phyloP scores from a whole-genome alignment of 2,113 vertebrate genomes.

The Lophochroa leadbeateri region DNA sequence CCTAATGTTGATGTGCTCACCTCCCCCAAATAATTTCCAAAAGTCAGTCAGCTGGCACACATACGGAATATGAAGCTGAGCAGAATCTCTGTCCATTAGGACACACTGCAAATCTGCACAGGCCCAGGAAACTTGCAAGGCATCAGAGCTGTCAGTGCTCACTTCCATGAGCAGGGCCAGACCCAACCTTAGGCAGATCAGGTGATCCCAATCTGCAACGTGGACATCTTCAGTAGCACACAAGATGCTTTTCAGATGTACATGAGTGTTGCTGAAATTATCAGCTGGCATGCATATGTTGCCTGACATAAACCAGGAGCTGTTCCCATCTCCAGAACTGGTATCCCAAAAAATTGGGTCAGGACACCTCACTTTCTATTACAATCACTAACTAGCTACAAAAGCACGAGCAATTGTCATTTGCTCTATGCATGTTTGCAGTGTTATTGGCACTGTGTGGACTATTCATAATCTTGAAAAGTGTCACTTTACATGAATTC shows the following conservation, averaged over 20 bases:
- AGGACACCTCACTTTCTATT: neutral
- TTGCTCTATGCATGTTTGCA: neutral
- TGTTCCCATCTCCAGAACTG: neutral
- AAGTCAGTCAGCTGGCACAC: neutral
- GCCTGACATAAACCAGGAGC: neutral
- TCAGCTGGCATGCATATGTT: neutral
- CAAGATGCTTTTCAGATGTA: neutral
- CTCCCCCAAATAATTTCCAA: neutral
- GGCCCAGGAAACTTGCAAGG: neutral
- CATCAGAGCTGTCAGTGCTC: neutral
- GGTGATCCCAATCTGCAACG: accelerated
- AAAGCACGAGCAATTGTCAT: neutral
- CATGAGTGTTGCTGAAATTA: neutral
- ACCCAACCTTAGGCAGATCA: neutral
- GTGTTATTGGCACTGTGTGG: neutral
- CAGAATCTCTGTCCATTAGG: neutral
- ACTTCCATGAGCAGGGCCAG: neutral
- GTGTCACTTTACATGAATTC: neutral
- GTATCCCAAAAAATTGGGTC: neutral
- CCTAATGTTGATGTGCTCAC: neutral
- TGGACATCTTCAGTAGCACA: neutral
- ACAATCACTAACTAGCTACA: neutral
- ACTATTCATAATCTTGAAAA: neutral
- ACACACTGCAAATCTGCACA: neutral
- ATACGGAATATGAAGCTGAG: neutral